phyloP scores from a whole-genome alignment of 2,797 vertebrate genomes.

The Silurus lanzhouensis region DNA sequence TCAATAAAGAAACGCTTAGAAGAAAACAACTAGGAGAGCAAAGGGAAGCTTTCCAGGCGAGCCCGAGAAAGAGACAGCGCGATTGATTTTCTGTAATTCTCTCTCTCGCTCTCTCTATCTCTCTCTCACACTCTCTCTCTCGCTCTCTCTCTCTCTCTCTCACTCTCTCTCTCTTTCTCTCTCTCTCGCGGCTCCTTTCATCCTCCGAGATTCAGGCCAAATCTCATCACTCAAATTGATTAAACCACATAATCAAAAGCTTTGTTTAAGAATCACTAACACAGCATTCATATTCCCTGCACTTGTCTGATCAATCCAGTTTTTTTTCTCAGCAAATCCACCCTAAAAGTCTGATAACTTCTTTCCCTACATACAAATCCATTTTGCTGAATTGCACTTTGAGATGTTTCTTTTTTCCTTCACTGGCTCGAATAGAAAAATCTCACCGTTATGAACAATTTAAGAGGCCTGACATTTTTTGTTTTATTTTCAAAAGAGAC shows the following conservation, averaged over 20 bases:
- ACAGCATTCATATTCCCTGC: constrained; percentile 19
- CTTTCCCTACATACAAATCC: too few species aligned
- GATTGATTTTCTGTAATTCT: constrained; percentile 61
- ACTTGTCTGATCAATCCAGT: not conserved
- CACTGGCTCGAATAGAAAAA: too few species aligned
- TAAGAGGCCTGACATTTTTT: not conserved
- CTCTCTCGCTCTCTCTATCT: constrained; percentile 36
- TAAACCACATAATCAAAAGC: constrained; percentile 53
- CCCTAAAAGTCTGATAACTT: constrained; percentile 7
- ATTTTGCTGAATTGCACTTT: constrained; percentile 18
- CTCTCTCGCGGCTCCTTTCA: constrained; percentile 27
- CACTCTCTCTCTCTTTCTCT: constrained; percentile 7
- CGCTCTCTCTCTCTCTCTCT: constrained; percentile 46
- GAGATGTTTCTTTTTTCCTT: not conserved
- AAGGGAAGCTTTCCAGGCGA: constrained; percentile 51
- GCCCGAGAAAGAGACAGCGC: constrained; percentile 43
- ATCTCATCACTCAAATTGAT: constrained; percentile 53
- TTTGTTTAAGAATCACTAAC: constrained; percentile 52
- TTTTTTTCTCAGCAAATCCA: not conserved
- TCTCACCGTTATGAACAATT: not conserved
- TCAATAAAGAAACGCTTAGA: constrained; percentile 65
- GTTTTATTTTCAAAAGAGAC: not conserved
- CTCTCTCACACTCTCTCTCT: not conserved
- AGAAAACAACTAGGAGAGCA: constrained; percentile 52
- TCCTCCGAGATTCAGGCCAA: constrained; percentile 47